These are phyloP conservation scores for Pachycephala philippinensis DNA, from an alignment of 2,113 vertebrate species.

Conservation along the genomic window DNA sequence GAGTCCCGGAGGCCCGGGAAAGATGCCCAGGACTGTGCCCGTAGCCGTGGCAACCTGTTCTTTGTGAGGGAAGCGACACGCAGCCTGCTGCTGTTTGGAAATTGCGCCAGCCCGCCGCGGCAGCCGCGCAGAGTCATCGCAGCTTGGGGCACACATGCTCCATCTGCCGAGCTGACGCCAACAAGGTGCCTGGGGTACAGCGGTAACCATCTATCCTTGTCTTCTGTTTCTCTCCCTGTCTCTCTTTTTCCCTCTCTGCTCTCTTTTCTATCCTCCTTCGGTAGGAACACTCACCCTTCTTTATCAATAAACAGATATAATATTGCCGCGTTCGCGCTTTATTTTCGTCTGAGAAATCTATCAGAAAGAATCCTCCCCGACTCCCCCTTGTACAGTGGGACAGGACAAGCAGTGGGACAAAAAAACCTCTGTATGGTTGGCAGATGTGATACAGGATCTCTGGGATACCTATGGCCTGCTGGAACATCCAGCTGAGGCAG, in stretches of 20 bases:
- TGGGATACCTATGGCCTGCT: neutral
- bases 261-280: neutral
- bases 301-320: neutral
- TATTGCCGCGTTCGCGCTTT: rapidly evolving
- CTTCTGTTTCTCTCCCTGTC: neutral
- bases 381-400: neutral
- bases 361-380: neutral
- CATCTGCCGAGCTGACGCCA: neutral
- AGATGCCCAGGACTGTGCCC: neutral
- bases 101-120: neutral
- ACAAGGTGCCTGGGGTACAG: too few species aligned
- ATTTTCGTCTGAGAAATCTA: neutral
- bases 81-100: neutral
- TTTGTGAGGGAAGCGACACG: neutral
- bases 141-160: neutral
- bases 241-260: neutral
- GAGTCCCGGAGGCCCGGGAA: neutral
- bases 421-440: neutral
- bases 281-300: neutral
- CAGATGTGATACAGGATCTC: neutral
- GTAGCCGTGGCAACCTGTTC: neutral
- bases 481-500: neutral
- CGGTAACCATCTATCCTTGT: neutral
- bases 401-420: neutral
- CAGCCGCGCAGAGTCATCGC: neutral